These are phyloP conservation scores for Kryphioiulus occultus DNA, from an alignment of 2,888 invertebrate genomes.

Conservation along the genomic window DNA sequence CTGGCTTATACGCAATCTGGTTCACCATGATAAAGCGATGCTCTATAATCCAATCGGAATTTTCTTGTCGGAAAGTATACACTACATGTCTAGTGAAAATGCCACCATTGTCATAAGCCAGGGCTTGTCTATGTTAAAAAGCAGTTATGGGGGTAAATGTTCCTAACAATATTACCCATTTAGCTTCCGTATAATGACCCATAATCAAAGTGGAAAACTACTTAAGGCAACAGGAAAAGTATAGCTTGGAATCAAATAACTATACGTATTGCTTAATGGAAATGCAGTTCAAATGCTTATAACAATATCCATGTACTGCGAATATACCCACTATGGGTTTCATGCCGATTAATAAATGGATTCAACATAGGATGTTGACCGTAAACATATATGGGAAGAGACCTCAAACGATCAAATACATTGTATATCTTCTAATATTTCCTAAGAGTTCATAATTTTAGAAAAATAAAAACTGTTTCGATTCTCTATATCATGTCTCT, in stretches of 20 bases:
- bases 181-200: not conserved
- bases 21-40: not conserved
- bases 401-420: too few species aligned
- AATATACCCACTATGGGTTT: too few species aligned
- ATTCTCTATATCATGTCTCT: too few species aligned
- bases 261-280: not conserved
- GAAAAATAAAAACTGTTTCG: too few species aligned
- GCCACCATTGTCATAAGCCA: not conserved
- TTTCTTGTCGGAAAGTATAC: not conserved
- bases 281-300: not conserved
- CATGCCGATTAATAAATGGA: too few species aligned
- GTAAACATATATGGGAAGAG: too few species aligned
- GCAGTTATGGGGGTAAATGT: not conserved
- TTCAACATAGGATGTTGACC: too few species aligned
- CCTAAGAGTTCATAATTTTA: too few species aligned
- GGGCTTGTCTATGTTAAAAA: not conserved
- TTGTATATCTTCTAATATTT: too few species aligned
- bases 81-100: not conserved
- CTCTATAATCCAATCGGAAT: not conserved
- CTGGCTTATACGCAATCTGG: too few species aligned
- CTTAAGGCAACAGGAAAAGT: not conserved
- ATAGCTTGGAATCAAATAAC: too few species aligned
- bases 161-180: constrained; percentile 8
- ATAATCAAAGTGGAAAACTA: not conserved
- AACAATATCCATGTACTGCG: too few species aligned